Base-by-base conservation (phyloP, 2,797 vertebrate species). In the Steatocranus sp. region DNA sequence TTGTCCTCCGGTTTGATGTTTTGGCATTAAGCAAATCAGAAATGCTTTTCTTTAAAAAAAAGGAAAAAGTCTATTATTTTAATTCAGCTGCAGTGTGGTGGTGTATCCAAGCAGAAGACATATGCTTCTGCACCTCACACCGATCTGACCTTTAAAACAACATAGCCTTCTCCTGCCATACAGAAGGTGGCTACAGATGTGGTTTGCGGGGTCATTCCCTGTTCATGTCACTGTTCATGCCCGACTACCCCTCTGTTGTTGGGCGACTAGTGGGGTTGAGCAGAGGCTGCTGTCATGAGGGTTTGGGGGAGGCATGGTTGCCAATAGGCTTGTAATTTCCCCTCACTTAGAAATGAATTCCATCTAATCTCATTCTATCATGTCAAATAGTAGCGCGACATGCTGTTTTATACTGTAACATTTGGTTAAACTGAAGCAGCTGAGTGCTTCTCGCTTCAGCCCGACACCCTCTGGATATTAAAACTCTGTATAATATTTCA, bases 321-420 rank as follows among this genome's bases (percentile, higher is more conserved):
- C 86, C 91, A 93, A 93, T 91, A 94, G 90, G 93, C 93, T 95
- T 95, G 95, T 96, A 96, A 97, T 96, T 96, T 92, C 92, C 92
- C 87, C 94, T 95, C 96, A 95, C 96, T 96, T 96, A 96, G 96
- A 96, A 96, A 96, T 95, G 94, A 96, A 95, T 96, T 96, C 92
- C 94, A 94, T 96, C 94, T 96, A 96, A 97, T 96, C 95, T 96
- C 94, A 95, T 96, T 95, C 92, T 94, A 94, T 93, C 95, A 94
- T 96, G 96, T 97, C 96, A 96, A 96, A 96, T 95, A 93, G 93
- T 89, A 87, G 86, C 77, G 88, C 89, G 92, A 96, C 95, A 96
- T 89, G 94, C 93, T 96, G 96, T 96, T 96, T 96, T 96, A 94
- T 95, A 92, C 94, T 89, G 94, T 95, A 95, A 95, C 95, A 96